A percentile compares a stretch with the other conserved stretches of the same genome.
phyloP scores from a whole-genome alignment of 1,140 invertebrate species.

The Neocloeon triangulifer region DNA sequence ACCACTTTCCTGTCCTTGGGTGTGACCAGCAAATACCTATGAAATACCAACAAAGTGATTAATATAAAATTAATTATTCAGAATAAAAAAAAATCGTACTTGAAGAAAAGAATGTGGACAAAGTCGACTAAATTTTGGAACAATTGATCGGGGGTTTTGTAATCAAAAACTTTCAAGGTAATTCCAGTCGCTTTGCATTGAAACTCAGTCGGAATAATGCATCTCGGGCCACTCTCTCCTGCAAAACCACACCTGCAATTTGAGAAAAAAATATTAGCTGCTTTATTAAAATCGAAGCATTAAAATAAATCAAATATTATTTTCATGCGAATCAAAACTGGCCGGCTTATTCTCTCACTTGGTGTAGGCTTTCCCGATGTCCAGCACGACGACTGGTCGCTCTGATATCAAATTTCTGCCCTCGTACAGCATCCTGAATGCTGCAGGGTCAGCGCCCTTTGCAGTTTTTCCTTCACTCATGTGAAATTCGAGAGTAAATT shows the following conservation, averaged over 20 bases:
- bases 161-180: slow-evolving; percentile 43
- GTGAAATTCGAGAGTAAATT: too few relatives aligned
- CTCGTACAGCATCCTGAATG: slow-evolving; percentile 60
- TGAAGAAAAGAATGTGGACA: slow-evolving; percentile 70
- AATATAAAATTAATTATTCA: not conserved
- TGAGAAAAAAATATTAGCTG: slow-evolving; percentile 9
- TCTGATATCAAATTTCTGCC: slow-evolving; percentile 52
- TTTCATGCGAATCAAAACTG: too few relatives aligned
- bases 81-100: slow-evolving; percentile 24
- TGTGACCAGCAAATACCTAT: slow-evolving; percentile 65
- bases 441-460: too few relatives aligned
- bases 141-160: slow-evolving; percentile 45
- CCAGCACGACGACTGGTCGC: slow-evolving; percentile 70
- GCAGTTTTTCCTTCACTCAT: too few relatives aligned
- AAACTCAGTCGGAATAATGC: slow-evolving; percentile 62
- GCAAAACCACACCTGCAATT: slow-evolving; percentile 74
- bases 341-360: slow-evolving; percentile 48
- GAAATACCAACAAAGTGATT: slow-evolving; percentile 9
- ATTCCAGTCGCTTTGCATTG: slow-evolving; percentile 37
- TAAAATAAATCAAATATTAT: not conserved
- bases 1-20: slow-evolving; percentile 82
- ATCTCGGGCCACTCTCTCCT: slow-evolving; percentile 63
- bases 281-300: not conserved
- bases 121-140: slow-evolving; percentile 74
- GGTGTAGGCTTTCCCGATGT: slow-evolving; percentile 79